A percentile compares a stretch with the other conserved stretches of the same genome.
These are phyloP conservation scores for Nomada fabriciana DNA, from an alignment of 2,888 invertebrate genomes.

Conservation along the genomic window DNA sequence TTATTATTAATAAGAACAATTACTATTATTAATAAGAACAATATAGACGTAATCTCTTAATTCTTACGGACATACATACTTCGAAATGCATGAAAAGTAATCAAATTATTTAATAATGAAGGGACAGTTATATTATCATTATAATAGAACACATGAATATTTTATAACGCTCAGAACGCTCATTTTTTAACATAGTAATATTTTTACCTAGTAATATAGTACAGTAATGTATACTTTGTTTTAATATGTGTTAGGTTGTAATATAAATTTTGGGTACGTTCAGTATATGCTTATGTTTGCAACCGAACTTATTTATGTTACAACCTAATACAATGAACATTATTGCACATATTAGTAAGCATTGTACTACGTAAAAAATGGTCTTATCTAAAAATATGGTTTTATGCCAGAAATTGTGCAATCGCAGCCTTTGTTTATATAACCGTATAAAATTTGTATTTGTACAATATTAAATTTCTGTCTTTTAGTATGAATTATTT, in stretches of 20 bases:
- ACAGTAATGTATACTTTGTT: too few species aligned
- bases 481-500: background rate
- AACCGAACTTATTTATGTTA: background rate
- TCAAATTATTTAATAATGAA: background rate
- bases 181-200: too few species aligned
- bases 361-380: background rate
- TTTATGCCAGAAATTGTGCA: conserved; percentile 6
- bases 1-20: conserved; percentile 14
- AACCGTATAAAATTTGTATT: background rate
- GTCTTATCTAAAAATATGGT: background rate
- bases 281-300: background rate
- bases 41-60: background rate
- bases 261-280: too few species aligned
- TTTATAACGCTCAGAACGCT: background rate
- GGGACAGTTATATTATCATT: conserved; percentile 3
- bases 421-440: background rate
- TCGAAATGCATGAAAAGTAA: too few species aligned
- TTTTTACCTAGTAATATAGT: too few species aligned
- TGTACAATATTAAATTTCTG: background rate
- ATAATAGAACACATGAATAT: background rate
- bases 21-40: conserved; percentile 13
- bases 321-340: background rate
- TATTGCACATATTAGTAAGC: background rate
- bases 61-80: too few species aligned
- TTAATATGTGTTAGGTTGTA: too few species aligned